Conservation (phyloP, 1,140 invertebrate species). For the Drosophila quadrilineata region DNA sequence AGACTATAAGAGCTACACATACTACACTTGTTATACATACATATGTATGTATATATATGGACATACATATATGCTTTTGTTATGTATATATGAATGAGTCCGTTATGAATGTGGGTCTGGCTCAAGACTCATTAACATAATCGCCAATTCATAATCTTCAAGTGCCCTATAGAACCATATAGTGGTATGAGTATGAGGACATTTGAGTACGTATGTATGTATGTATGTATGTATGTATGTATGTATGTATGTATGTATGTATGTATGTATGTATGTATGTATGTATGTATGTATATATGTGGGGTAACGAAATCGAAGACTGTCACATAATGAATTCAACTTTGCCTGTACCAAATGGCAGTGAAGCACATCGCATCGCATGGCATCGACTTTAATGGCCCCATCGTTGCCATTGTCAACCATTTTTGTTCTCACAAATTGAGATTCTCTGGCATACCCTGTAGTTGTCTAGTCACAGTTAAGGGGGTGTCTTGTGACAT, state of each 20-base stretch:
- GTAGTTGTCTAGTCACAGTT: not conserved
- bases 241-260: not conserved
- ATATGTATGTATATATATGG: not conserved
- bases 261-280: not conserved
- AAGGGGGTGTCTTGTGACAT: no score
- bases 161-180: conserved; percentile 37
- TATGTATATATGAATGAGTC: conserved; percentile 57
- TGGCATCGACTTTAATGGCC: conserved; percentile 41
- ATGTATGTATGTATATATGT: not conserved
- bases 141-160: conserved; percentile 74
- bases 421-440: conserved; percentile 18
- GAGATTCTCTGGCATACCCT: not conserved
- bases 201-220: not conserved
- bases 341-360: conserved; percentile 22
- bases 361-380: not conserved
- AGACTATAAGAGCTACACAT: no score
- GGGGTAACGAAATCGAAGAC: conserved; percentile 31
- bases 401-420: conserved; percentile 40
- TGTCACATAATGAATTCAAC: conserved; percentile 50
- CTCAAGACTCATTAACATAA: conserved; percentile 64
- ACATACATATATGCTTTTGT: conserved; percentile 9
- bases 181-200: no score
- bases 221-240: not conserved
- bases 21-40: not conserved
- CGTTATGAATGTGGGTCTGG: conserved; percentile 28